Base-by-base conservation (phyloP, 2,888 invertebrate genomes). In the Pocota personata region DNA sequence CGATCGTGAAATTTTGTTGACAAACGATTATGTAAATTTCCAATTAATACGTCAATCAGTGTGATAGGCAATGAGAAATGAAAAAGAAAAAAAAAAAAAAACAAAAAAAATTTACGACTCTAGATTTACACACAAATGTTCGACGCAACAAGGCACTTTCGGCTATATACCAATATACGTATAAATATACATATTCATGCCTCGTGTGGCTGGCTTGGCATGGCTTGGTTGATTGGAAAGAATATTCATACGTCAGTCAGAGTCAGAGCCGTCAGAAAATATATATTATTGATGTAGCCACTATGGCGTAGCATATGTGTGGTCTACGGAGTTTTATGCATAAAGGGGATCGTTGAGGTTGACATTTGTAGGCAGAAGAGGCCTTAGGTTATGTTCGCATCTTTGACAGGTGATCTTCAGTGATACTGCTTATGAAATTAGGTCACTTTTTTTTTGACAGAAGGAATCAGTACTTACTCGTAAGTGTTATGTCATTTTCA, bases 21-120 rank as follows among this genome's bases (percentile, higher is more conserved):
- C 52, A 77, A 48, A 40, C 40, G 52, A 60, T 78, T 78, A 69
- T 69, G 77, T 69, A 78, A 78, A 78, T 78, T 69, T 69, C 43
- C 76, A 76, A 76, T 76, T 57, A 76, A 76, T 76, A 76, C 76
- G 76, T 76, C 76, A 76, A 76, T 66, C 76, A 58, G 46, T 24
- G 67, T 58, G 76, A 76, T 58, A 48, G 66, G 66, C 57, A 67
- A 50, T 76, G 66, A 43, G 57, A n/a, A 75, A 75, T 37, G 35
- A 40, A 46, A 27, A 52, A 32, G 27, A 55, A 40, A 57, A 73
- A 62, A 16, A 52, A 58, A 60, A 32, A 32, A 52, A n/a, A n/a
- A n/a, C n/a, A n/a, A n/a, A n/a, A n/a, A 52, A 64, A 14, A 48
- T 52, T 55, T 66, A 46, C 55, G 66, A 75, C 43, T 57, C 40